Conservation (phyloP, 2,113 vertebrate species). For the Craseonycteris thonglongyai region DNA sequence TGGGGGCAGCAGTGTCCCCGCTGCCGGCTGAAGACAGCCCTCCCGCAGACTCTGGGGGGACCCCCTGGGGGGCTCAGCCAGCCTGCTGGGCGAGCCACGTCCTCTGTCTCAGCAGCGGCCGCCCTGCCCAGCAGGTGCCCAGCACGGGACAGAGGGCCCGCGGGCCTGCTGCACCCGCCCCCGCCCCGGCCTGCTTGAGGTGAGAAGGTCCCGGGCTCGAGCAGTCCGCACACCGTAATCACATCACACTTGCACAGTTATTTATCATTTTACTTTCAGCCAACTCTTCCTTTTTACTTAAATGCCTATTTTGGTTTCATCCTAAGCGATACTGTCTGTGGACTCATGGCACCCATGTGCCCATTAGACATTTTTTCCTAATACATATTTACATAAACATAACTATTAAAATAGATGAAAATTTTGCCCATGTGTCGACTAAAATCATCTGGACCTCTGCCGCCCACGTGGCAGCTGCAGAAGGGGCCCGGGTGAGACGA, state of each 20-base stretch:
- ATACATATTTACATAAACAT: constrained; percentile 62
- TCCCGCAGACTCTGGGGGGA: too few relatives aligned
- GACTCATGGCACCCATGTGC: not conserved
- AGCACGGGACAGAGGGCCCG: not conserved
- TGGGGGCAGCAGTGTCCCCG: not conserved
- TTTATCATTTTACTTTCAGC: constrained; percentile 62
- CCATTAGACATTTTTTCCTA: constrained; percentile 51
- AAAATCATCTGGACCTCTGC: not conserved
- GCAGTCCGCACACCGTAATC: not conserved
- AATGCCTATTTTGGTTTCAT: constrained; percentile 27
- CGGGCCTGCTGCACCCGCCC: not conserved
- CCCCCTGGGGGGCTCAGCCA: too few relatives aligned
- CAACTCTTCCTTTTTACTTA: constrained; percentile 20
- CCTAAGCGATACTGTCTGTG: constrained; percentile 13
- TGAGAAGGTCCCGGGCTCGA: not conserved
- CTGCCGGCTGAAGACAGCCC: not conserved
- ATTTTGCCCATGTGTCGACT: not conserved
- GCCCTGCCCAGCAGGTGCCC: not conserved
- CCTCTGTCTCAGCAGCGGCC: too few relatives aligned
- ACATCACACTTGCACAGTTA: constrained; percentile 12
- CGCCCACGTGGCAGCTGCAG: not conserved
- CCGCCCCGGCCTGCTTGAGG: not conserved
- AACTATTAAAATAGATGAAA: constrained; percentile 65
- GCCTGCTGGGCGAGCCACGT: too few relatives aligned
- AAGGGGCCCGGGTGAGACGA: not conserved